phyloP scores from a whole-genome alignment of 2,113 vertebrate genomes.

The Pluvianellus socialis region DNA sequence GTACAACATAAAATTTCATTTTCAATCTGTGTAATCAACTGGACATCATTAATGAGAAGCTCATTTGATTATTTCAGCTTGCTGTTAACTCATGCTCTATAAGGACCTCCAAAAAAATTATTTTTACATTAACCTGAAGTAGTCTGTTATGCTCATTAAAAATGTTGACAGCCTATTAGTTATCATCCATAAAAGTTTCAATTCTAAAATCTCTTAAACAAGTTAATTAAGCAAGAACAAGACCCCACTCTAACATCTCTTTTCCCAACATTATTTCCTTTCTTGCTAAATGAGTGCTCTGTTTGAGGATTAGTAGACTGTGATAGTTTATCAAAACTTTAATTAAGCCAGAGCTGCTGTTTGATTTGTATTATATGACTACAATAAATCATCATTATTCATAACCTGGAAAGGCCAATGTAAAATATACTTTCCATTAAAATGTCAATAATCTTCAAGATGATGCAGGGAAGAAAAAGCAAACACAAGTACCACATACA shows the following conservation, averaged over 20 bases:
- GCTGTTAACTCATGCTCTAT: not conserved
- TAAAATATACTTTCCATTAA: constrained; percentile 22
- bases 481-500: not conserved
- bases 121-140: not conserved
- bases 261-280: not conserved
- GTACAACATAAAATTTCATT: not conserved
- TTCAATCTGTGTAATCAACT: not conserved
- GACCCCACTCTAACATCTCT: not conserved
- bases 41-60: not conserved
- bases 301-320: constrained; percentile 12
- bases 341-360: not conserved
- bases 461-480: not conserved
- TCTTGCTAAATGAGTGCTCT: not conserved
- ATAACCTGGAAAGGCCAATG: not conserved
- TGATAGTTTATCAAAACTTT: constrained; percentile 34
- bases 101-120: not conserved
- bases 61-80: not conserved
- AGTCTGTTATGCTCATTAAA: not conserved
- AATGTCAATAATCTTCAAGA: constrained; percentile 11
- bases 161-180: not conserved
- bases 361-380: constrained; percentile 31
- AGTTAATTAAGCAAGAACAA: constrained; percentile 34
- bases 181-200: not conserved
- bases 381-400: constrained; percentile 33
- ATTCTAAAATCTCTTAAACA: constrained; percentile 8